phyloP scores from a whole-genome alignment of 2,888 invertebrate species.

The Marronus borbonicus region DNA sequence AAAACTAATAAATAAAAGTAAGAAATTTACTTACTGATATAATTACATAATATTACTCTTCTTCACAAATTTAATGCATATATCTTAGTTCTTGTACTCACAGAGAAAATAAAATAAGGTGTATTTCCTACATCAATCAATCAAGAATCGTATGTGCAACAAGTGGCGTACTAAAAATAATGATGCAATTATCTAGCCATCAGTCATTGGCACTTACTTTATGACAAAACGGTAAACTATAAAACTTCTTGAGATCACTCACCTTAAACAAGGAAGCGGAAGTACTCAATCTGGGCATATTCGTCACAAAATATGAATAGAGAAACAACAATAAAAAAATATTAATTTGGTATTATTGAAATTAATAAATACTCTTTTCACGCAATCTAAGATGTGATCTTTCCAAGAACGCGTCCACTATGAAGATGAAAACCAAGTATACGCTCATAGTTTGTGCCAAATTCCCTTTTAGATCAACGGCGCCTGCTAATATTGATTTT shows the following conservation, averaged over 20 bases:
- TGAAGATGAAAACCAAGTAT: not conserved
- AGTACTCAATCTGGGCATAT: slow-evolving; percentile 5
- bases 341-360: not conserved
- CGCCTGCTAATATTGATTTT: slow-evolving; percentile 47
- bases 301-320: not conserved
- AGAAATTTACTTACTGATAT: no score
- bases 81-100: no score
- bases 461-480: slow-evolving; percentile 41
- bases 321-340: no score
- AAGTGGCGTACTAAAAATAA: not conserved
- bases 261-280: slow-evolving; percentile 27
- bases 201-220: no score
- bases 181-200: no score
- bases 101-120: no score
- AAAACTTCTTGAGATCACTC: not conserved
- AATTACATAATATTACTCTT: no score
- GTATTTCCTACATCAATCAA: no score
- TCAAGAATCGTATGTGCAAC: not conserved
- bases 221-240: not conserved
- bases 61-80: no score
- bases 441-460: slow-evolving; percentile 14
- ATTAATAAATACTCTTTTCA: not conserved
- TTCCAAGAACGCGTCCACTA: not conserved
- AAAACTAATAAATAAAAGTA: not conserved
- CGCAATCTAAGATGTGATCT: not conserved